A percentile compares a stretch with the other conserved stretches of the same genome.
Evolutionary conservation across 2,113 vertebrate species (phyloP).

Genomic region (Amia ocellicauda): DNA sequence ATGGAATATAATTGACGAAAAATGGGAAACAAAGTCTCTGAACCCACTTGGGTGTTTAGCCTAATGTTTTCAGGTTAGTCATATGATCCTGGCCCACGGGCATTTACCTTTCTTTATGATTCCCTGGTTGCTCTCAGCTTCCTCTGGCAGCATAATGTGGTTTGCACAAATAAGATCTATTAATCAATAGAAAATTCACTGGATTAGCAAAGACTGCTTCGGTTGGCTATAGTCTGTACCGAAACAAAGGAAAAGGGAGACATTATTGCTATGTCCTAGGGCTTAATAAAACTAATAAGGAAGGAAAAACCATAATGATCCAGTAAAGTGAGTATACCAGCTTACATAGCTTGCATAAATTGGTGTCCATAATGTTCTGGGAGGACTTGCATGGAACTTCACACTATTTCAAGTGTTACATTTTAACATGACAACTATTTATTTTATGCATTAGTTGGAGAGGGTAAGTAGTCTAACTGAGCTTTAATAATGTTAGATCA

Average conservation of each 20-base stretch:
- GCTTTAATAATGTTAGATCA: constrained; percentile 46
- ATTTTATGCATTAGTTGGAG: constrained; percentile 35
- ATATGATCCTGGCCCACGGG: not conserved
- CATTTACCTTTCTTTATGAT: constrained; percentile 26
- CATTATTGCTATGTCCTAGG: constrained; percentile 30
- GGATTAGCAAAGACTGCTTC: constrained; percentile 44
- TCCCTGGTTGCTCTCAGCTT: constrained; percentile 23
- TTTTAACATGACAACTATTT: too few species aligned
- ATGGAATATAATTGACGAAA: not conserved
- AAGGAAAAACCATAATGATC: constrained; percentile 22
- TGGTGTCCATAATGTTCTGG: too few species aligned
- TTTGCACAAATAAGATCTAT: constrained; percentile 55
- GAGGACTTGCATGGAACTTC: too few species aligned
- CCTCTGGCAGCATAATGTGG: constrained; percentile 46
- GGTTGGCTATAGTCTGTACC: constrained; percentile 30
- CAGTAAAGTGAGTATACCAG: not conserved
- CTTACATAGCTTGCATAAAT: too few species aligned
- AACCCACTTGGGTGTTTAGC: not conserved
- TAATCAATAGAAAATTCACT: constrained; percentile 56
- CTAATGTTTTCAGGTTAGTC: not conserved
- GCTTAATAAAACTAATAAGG: constrained; percentile 42
- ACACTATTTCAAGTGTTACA: too few species aligned
- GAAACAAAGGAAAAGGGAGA: constrained; percentile 39
- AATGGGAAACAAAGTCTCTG: not conserved
- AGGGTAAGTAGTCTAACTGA: constrained; percentile 27